Evolutionary conservation across 2,113 vertebrate genomes (phyloP).

Genomic region (Laticauda colubrina): DNA sequence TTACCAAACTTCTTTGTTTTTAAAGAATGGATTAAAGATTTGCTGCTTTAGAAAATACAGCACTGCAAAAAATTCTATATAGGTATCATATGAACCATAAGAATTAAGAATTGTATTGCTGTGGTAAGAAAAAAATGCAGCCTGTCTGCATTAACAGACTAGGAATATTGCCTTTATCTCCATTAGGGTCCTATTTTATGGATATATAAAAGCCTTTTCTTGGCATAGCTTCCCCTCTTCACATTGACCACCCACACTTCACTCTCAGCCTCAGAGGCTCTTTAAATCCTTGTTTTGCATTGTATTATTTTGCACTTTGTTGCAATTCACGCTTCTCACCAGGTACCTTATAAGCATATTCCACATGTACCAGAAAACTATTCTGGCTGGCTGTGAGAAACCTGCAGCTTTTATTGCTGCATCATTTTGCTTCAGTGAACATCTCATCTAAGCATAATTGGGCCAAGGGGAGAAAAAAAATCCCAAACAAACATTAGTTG

Average conservation of each 20-base stretch:
- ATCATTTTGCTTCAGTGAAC: constrained; percentile 25
- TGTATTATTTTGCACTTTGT: constrained; percentile 4
- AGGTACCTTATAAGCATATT: not conserved
- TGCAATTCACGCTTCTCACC: constrained; percentile 13
- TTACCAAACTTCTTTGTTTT: not conserved
- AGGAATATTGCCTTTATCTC: not conserved
- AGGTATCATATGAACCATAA: not conserved
- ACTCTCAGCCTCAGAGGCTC: not conserved
- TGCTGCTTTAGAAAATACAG: not conserved
- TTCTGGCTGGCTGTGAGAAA: not conserved
- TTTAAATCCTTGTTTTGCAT: constrained; percentile 8
- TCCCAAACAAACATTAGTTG: not conserved
- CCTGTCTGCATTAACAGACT: not conserved
- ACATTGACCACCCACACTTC: not conserved
- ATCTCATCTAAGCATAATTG: not conserved
- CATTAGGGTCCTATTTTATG: not conserved
- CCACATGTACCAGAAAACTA: rapidly evolving
- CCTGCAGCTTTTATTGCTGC: not conserved
- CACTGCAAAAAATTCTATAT: not conserved
- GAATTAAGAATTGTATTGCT: not conserved
- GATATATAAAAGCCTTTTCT: not conserved
- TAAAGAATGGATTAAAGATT: not conserved
- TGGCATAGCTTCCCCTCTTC: not conserved
- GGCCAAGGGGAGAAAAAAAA: not conserved
- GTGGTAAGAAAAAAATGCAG: not conserved